These are phyloP conservation scores for Leptosomus discolor DNA, from an alignment of 2,113 vertebrate genomes.

Conservation along the genomic window DNA sequence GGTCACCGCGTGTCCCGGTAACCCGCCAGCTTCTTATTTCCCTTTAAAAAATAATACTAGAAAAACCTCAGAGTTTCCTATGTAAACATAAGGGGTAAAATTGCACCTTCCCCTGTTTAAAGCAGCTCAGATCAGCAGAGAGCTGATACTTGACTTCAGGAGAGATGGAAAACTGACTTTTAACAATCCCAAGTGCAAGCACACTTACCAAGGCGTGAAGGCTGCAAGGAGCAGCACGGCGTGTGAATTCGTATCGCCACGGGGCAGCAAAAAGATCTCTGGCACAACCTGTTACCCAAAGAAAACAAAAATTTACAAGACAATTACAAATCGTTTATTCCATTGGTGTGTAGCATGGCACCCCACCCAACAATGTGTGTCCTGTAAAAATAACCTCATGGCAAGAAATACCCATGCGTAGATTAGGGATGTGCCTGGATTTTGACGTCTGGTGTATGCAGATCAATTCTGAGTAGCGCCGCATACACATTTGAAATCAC, in stretches of 20 bases:
- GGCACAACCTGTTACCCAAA: neutral
- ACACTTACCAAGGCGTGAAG: accelerated
- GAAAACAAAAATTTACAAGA: neutral
- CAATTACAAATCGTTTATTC: neutral
- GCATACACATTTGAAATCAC: accelerated
- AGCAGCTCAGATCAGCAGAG: neutral
- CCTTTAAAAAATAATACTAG: accelerated
- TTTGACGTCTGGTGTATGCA: accelerated
- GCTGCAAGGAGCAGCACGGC: neutral
- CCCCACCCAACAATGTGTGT: no score
- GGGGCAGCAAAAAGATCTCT: neutral
- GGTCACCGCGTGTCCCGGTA: neutral
- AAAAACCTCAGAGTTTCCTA: accelerated
- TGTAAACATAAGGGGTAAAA: no score
- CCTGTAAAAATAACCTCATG: neutral
- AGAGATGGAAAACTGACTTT: neutral
- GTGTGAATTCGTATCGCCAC: accelerated
- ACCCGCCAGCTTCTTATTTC: neutral
- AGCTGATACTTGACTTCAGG: neutral
- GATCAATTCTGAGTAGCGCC: accelerated
- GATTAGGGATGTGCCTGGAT: neutral
- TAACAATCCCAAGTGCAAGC: accelerated
- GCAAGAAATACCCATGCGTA: accelerated
- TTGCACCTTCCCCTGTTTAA: neutral
- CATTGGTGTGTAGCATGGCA: neutral